Evolutionary conservation across 92 coral and sea anemone species (phyloP), one percentile per base, ranked within the genome.

Genomic region (Heliopora coerulea): DNA sequence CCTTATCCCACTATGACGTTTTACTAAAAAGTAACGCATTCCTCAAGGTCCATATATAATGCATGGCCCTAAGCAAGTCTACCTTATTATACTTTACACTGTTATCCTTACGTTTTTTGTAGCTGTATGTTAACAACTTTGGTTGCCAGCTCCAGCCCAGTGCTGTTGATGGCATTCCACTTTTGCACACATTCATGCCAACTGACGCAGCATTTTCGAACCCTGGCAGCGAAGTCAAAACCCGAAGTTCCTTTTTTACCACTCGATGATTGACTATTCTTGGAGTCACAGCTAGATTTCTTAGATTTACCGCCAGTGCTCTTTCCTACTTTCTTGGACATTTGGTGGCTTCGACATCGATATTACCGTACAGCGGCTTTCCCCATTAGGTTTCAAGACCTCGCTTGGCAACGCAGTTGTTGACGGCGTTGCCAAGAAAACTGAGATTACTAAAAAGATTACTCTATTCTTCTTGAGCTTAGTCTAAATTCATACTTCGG

Each of bases 181-280:
- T 84, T 95, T 21, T 85, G 84, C 5, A 88, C 80, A 65, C 78
- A 54, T 33, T 88, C 99, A 69, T 90, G 96, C 88, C 91, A 90
- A 21, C 75, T 85, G 0, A 86, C 88, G 62, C 99, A 95, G 30
- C 96, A 82, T 52, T 90, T 92, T 59, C 97, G 76, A 8, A 90
- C 25, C 62, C 91, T 66, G 68, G 78, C 81, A 27, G 86, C 83
- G 14, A 88, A 79, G 46, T 90, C 99, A 41, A 86, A 76, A 12
- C 86, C 78, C 8, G 86, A 82, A 30, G 40, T 74, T 23, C 76
- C 62, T 75, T 80, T 80, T 66, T 65, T 87, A 31, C 46, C 37
- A 50, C 75, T 81, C 17, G 92, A 91, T 29, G 95, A 90, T 10
- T 66, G 65, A 65, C 56, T 54, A 24, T 49, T 81, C 11, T 73